These are phyloP conservation scores for Parazoanthus atlanticus DNA, from an alignment of 92 coral and sea anemone species.

Conservation along the genomic window DNA sequence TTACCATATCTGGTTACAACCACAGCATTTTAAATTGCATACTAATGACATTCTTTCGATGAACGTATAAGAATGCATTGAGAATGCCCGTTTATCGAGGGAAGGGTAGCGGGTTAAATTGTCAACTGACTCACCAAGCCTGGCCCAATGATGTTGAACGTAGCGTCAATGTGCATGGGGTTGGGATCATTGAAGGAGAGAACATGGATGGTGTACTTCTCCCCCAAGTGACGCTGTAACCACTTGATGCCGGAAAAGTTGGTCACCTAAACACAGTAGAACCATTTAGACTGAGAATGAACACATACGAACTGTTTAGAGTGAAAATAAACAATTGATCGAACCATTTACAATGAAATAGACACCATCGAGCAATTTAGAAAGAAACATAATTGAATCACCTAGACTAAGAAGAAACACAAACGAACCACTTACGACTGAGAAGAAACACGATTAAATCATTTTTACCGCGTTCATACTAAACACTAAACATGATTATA, in stretches of 20 bases:
- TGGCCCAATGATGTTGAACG: constrained; percentile 95
- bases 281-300: not conserved
- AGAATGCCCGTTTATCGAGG: too few relatives aligned
- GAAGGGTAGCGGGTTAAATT: not conserved
- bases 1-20: not conserved
- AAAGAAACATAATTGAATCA: too few relatives aligned
- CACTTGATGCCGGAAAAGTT: constrained; percentile 91
- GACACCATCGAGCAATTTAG: too few relatives aligned
- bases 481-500: too few relatives aligned
- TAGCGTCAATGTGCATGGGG: constrained; percentile 96
- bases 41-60: too few relatives aligned
- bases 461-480: too few relatives aligned
- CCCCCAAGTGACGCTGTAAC: constrained; percentile 86
- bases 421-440: too few relatives aligned
- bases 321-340: too few relatives aligned
- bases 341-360: too few relatives aligned
- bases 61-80: too few relatives aligned
- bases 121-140: constrained; percentile 62
- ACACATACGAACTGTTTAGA: not conserved
- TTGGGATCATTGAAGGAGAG: constrained; percentile 90
- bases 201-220: constrained; percentile 70
- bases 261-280: constrained; percentile 64
- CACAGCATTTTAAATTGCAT: not conserved
- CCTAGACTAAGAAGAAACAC: too few relatives aligned
- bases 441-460: too few relatives aligned